These are phyloP conservation scores for Cardinalis cardinalis DNA, from an alignment of 2,113 vertebrate species.

Conservation along the genomic window DNA sequence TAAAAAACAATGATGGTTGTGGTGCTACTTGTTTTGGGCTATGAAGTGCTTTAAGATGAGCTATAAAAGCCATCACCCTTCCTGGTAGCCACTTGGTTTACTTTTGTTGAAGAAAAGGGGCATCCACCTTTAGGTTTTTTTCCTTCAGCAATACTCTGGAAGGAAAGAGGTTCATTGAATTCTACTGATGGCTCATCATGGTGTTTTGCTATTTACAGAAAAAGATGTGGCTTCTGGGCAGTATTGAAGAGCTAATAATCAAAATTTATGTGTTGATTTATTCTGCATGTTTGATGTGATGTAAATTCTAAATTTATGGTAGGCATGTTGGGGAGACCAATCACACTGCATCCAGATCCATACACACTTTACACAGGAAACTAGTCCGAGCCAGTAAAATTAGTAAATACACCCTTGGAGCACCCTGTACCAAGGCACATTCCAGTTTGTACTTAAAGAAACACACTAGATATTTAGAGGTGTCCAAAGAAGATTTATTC, in stretches of 20 bases:
- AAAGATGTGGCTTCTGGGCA: not conserved
- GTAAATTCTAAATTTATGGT: not conserved
- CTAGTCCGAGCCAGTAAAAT: not conserved
- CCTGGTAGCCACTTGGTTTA: not conserved
- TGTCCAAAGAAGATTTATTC: not conserved
- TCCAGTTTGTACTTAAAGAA: not conserved
- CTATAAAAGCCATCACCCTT: not conserved
- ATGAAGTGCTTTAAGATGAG: accelerated
- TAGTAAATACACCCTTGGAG: not conserved
- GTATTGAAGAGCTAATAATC: not conserved
- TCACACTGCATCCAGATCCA: not conserved
- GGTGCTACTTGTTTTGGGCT: not conserved
- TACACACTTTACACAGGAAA: not conserved
- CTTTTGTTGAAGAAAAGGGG: not conserved
- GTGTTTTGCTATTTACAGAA: not conserved
- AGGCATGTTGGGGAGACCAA: not conserved
- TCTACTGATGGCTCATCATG: not conserved
- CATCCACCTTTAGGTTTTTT: not conserved
- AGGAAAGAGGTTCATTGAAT: not conserved
- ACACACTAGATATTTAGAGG: not conserved
- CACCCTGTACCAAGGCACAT: not conserved
- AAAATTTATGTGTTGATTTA: not conserved
- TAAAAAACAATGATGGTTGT: not conserved
- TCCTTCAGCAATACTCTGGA: not conserved
- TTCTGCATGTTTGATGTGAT: not conserved